These are phyloP conservation scores for Tetropium fuscum DNA, from an alignment of 2,888 invertebrate genomes.

Conservation along the genomic window DNA sequence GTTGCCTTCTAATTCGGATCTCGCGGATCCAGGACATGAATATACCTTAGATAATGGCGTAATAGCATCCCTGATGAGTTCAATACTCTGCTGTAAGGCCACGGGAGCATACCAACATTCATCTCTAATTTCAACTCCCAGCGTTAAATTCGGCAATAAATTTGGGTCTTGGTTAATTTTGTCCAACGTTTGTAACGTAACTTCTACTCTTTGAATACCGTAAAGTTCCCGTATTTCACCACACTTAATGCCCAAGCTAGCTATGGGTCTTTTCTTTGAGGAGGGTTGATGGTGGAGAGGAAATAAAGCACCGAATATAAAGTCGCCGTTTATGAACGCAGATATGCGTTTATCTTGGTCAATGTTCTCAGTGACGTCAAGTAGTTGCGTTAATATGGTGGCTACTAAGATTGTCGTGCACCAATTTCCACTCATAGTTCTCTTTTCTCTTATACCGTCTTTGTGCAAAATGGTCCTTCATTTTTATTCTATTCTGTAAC, in stretches of 20 bases:
- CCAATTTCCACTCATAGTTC: conserved; percentile 24
- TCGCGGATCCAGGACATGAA: conserved; percentile 28
- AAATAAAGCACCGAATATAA: conserved; percentile 71
- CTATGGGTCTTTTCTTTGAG: conserved; percentile 51
- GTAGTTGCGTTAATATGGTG: conserved; percentile 19
- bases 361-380: conserved; percentile 20
- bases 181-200: conserved; percentile 73
- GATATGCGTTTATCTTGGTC: conserved; percentile 59
- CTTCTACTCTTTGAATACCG: conserved; percentile 80
- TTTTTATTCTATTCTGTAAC: conserved; percentile 28
- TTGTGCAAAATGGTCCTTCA: conserved; percentile 9
- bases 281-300: conserved; percentile 68
- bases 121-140: conserved; percentile 81
- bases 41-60: conserved; percentile 60
- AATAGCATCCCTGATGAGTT: conserved; percentile 79
- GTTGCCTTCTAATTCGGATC: conserved; percentile 18
- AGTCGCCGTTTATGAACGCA: conserved; percentile 69
- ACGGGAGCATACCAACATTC: conserved; percentile 87
- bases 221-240: conserved; percentile 70
- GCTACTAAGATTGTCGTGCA: conserved; percentile 10
- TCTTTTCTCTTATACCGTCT: neutral
- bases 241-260: conserved; percentile 65
- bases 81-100: conserved; percentile 82
- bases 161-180: conserved; percentile 72
- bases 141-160: conserved; percentile 69